Evolutionary conservation across 2,113 vertebrate species (phyloP).

Genomic region (Propithecus coquereli): DNA sequence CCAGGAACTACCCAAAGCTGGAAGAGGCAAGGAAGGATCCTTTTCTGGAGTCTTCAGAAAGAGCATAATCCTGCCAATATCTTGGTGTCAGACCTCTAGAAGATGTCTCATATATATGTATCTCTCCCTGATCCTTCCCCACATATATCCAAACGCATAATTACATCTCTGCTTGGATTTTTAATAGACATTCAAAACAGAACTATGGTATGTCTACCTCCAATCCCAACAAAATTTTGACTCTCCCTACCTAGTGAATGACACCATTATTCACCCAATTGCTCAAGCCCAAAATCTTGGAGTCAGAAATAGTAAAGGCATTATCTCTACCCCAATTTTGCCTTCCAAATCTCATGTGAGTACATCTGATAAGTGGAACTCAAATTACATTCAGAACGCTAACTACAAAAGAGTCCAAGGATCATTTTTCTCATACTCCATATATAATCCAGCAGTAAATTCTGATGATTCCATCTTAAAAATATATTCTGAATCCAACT

Average conservation of each 20-base stretch:
- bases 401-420: not conserved
- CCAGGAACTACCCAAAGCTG: not conserved
- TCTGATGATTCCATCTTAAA: not conserved
- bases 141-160: not conserved
- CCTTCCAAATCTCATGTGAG: not conserved
- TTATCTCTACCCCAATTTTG: not conserved
- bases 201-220: not conserved
- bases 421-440: not conserved
- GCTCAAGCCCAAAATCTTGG: not conserved
- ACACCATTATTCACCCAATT: not conserved
- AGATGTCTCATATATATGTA: not conserved
- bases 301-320: not conserved
- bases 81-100: not conserved
- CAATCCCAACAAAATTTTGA: not conserved
- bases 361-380: not conserved
- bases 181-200: not conserved
- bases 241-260: not conserved
- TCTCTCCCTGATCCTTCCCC: not conserved
- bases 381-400: not conserved
- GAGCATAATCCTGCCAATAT: too few species aligned
- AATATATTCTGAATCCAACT: not conserved
- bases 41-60: not conserved
- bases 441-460: not conserved
- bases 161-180: not conserved
- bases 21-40: not conserved